Conservation (phyloP, 2,113 vertebrate genomes). For the Phalacrocorax aristotelis region DNA sequence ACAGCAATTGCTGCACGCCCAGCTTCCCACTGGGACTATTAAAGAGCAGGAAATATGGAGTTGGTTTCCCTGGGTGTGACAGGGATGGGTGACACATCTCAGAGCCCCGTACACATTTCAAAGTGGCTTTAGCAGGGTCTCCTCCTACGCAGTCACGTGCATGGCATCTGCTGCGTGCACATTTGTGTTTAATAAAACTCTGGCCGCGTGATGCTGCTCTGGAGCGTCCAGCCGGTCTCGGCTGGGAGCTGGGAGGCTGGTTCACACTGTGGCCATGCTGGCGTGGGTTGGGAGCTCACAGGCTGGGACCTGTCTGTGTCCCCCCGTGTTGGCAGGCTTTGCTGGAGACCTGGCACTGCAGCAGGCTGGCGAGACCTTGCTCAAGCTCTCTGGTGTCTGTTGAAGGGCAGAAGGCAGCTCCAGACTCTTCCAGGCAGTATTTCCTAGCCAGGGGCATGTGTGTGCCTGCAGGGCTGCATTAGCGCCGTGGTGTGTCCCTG, state of each 20-base stretch:
- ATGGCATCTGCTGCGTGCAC: background rate
- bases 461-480: fast-evolving
- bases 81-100: background rate
- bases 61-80: background rate
- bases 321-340: background rate
- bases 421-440: background rate
- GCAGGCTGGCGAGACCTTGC: background rate
- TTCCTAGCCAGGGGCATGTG: background rate
- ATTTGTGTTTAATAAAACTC: background rate
- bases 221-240: fast-evolving
- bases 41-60: background rate
- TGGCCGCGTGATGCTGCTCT: background rate
- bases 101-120: fast-evolving
- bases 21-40: background rate
- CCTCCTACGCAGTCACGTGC: background rate
- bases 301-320: background rate
- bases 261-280: fast-evolving
- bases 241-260: background rate
- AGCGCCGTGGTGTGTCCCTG: background rate
- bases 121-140: background rate
- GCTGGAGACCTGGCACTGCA: background rate
- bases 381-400: background rate
- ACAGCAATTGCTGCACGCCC: background rate
- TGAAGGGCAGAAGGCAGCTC: background rate
- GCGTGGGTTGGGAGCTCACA: background rate